Evolutionary conservation across 2,797 vertebrate species (phyloP).

Genomic region (Borostomias antarcticus): DNA sequence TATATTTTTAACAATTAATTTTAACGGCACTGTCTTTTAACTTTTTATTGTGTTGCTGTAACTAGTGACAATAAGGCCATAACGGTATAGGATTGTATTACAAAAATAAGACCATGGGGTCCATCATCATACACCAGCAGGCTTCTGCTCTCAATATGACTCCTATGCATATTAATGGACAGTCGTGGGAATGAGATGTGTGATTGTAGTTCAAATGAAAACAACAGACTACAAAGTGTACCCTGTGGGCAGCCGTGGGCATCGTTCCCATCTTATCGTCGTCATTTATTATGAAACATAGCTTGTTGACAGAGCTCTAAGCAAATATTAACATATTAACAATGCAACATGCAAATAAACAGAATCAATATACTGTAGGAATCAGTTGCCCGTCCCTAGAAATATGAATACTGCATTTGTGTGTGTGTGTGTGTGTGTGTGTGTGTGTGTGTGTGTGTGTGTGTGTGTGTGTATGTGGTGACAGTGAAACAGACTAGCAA

Average conservation of each 20-base stretch:
- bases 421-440: not conserved
- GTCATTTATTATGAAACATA: conserved; percentile 1
- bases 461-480: not conserved
- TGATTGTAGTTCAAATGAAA: conserved; percentile 61
- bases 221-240: conserved; percentile 59
- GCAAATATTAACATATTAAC: not conserved
- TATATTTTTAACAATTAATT: too few species aligned
- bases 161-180: not conserved
- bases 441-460: conserved; percentile 3
- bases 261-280: too few species aligned
- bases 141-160: not conserved
- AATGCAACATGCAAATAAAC: not conserved
- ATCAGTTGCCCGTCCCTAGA: not conserved
- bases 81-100: too few species aligned
- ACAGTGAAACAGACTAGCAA: conserved; percentile 41
- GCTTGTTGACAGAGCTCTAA: not conserved
- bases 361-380: not conserved
- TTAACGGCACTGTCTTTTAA: too few species aligned
- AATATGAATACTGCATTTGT: not conserved
- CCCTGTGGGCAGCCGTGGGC: too few species aligned
- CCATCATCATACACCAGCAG: not conserved
- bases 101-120: not conserved
- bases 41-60: too few species aligned
- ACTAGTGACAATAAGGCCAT: too few species aligned
- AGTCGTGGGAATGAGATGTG: conserved; percentile 44